Percentiles rank a stretch among this genome's conserved stretches.
Evolutionary conservation across 2,113 vertebrate genomes (phyloP).

Genomic region (Oryzias javanicus): DNA sequence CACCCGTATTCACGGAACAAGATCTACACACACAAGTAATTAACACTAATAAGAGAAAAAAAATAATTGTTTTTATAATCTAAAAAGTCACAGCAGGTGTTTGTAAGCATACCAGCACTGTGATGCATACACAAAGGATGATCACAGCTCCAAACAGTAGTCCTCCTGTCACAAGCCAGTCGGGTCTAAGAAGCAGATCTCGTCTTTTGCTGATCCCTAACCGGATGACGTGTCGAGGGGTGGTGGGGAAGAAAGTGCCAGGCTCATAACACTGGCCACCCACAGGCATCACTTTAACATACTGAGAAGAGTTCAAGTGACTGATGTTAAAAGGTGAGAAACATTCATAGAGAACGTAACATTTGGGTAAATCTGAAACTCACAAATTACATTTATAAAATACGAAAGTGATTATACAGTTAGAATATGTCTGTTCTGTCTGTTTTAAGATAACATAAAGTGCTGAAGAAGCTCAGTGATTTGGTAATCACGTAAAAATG

Average conservation of each 20-base stretch:
- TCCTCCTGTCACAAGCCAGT: constrained; percentile 79
- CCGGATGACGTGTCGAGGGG: constrained; percentile 78
- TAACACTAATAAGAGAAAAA: background rate
- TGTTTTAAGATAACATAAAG: too few species aligned
- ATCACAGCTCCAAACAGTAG: constrained; percentile 69
- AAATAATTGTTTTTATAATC: background rate
- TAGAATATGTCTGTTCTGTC: too few species aligned
- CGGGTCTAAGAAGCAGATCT: constrained; percentile 73
- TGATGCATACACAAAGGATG: constrained; percentile 74
- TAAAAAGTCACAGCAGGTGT: background rate
- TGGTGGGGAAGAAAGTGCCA: constrained; percentile 81
- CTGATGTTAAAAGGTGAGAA: too few species aligned
- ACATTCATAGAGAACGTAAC: background rate
- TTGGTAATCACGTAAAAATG: too few species aligned
- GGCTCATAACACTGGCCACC: constrained; percentile 84
- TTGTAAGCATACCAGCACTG: constrained; percentile 74
- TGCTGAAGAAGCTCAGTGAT: too few species aligned
- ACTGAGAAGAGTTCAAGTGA: constrained; percentile 66
- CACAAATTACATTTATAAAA: too few species aligned
- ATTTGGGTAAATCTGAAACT: background rate
- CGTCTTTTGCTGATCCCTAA: constrained; percentile 77
- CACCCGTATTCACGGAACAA: constrained; percentile 80
- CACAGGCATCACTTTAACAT: constrained; percentile 78
- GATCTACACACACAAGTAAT: constrained; percentile 53
- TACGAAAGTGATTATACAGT: too few species aligned